Conservation (phyloP, 2,888 invertebrate genomes). For the Exephanes ischioxanthus region DNA sequence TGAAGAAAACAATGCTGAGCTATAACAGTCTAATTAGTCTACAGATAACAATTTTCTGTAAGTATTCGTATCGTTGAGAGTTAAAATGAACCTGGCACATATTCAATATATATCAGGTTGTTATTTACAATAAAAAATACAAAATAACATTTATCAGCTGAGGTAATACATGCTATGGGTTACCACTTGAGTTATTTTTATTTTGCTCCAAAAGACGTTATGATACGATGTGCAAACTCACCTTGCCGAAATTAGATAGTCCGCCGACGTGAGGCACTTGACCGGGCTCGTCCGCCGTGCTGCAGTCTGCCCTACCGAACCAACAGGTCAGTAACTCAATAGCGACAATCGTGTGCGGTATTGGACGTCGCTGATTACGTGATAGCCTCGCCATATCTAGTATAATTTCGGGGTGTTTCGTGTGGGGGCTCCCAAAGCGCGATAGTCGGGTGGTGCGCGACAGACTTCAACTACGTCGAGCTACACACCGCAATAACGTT, state of each 20-base stretch:
- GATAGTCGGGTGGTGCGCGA: neutral
- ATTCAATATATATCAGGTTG: neutral
- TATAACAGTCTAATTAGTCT: neutral
- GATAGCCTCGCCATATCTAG: conserved; percentile 19
- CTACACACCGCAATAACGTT: conserved; percentile 64
- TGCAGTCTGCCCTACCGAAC: conserved; percentile 88
- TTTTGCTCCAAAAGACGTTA: neutral
- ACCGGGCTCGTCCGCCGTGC: conserved; percentile 88
- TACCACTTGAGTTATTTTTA: neutral
- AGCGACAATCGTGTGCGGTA: conserved; percentile 77
- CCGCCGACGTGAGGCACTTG: conserved; percentile 88
- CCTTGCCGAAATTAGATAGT: conserved; percentile 88
- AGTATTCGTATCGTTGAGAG: neutral
- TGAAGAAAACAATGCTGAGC: neutral
- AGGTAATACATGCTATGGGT: neutral
- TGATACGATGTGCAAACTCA: conserved; percentile 79
- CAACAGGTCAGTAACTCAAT: conserved; percentile 84
- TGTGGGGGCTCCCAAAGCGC: conserved; percentile 35
- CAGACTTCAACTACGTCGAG: conserved; percentile 2
- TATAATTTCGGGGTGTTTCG: conserved; percentile 18
- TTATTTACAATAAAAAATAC: too few species aligned
- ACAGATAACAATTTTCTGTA: neutral
- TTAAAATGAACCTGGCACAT: neutral
- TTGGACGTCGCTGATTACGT: conserved; percentile 59
- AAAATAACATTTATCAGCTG: neutral